Percentiles rank a stretch among this genome's conserved stretches.
phyloP scores from a whole-genome alignment of 2,113 vertebrate species.

The Furnarius figulus region DNA sequence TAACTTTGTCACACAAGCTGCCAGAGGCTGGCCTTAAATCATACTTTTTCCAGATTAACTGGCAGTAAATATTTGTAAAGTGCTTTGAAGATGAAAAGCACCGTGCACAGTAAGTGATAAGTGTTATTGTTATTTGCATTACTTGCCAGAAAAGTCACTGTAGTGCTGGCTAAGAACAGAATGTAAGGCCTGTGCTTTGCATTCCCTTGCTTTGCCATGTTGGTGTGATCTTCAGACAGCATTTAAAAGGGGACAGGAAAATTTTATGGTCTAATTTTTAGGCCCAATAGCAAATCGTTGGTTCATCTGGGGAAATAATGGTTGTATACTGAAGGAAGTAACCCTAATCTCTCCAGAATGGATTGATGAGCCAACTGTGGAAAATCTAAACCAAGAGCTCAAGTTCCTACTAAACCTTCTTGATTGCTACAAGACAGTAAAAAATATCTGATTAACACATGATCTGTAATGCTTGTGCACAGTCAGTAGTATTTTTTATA shows the following conservation, averaged over 20 bases:
- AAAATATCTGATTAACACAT: not conserved
- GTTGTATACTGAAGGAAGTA: not conserved
- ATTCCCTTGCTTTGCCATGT: not conserved
- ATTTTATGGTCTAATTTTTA: constrained; percentile 40
- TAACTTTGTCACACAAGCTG: constrained; percentile 26
- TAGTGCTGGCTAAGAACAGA: not conserved
- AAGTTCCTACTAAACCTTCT: not conserved
- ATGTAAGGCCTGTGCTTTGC: not conserved
- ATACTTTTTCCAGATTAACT: constrained; percentile 27
- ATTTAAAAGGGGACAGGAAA: not conserved
- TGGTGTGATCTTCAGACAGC: not conserved
- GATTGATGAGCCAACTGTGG: not conserved
- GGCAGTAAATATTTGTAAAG: constrained; percentile 20
- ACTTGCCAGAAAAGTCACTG: not conserved
- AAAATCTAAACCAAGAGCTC: not conserved
- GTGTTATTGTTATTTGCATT: not conserved
- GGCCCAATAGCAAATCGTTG: not conserved
- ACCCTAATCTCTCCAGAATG: not conserved
- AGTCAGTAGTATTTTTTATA: not conserved
- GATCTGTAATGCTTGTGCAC: not conserved
- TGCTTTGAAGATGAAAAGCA: not conserved
- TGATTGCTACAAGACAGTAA: not conserved
- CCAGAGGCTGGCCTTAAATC: constrained; percentile 30
- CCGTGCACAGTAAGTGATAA: not conserved
- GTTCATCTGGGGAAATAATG: not conserved